A percentile compares a stretch with the other conserved stretches of the same genome.
phyloP scores from a whole-genome alignment of 2,888 invertebrate species.

The Xestia c-nigrum region DNA sequence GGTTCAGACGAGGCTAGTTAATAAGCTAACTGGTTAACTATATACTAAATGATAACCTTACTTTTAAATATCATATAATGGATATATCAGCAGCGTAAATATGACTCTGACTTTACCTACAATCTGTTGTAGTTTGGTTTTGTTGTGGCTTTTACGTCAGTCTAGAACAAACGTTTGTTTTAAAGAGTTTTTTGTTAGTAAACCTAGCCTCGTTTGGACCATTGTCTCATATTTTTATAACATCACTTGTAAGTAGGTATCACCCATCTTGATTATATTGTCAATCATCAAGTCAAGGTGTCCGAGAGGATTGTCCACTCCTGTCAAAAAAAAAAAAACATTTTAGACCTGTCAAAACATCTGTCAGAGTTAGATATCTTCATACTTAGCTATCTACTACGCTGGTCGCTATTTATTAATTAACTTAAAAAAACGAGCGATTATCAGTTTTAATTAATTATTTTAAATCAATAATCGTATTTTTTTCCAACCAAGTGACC shows the following conservation, averaged over 20 bases:
- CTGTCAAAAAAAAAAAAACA: slow-evolving; percentile 3
- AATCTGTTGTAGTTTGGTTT: slow-evolving; percentile 9
- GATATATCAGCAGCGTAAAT: slow-evolving; percentile 9
- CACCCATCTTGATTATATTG: slow-evolving; percentile 48
- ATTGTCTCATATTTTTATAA: slow-evolving; percentile 46
- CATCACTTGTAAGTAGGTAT: slow-evolving; percentile 63
- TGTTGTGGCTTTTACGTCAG: not conserved
- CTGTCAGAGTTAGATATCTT: slow-evolving; percentile 42
- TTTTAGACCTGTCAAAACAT: slow-evolving; percentile 32
- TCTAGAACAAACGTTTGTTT: not conserved
- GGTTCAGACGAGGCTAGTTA: slow-evolving; percentile 60
- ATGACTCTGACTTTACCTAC: slow-evolving; percentile 24
- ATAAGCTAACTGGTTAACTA: slow-evolving; percentile 12
- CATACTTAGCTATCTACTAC: slow-evolving; percentile 46
- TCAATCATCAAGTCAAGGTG: slow-evolving; percentile 26
- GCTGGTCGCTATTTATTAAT: slow-evolving; percentile 69
- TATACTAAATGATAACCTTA: slow-evolving; percentile 12
- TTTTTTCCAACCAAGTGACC: slow-evolving; percentile 73
- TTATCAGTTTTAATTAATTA: slow-evolving; percentile 72
- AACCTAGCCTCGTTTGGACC: slow-evolving; percentile 52
- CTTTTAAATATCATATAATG: slow-evolving; percentile 4
- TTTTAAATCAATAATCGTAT: slow-evolving; percentile 78
- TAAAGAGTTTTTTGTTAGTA: not conserved
- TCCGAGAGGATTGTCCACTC: no score
- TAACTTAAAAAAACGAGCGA: slow-evolving; percentile 70